Conservation (phyloP, 1,140 invertebrate genomes). For the Eurosta solidaginis region DNA sequence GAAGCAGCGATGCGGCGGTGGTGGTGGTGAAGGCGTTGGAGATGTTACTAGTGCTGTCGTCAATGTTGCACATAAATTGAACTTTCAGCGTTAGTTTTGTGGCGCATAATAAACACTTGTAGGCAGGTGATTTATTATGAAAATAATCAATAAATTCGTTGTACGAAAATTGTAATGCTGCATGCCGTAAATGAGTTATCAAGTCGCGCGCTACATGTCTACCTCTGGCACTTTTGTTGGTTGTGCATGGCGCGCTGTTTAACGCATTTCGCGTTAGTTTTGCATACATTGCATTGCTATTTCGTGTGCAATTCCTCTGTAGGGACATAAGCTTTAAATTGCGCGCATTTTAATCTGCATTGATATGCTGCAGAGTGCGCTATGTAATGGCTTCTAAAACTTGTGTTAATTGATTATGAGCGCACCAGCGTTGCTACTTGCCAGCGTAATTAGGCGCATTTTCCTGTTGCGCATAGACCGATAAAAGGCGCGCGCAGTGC, state of each 20-base stretch:
- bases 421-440: not conserved
- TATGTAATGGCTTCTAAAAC: conserved; percentile 14
- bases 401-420: conserved; percentile 24
- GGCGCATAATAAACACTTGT: conserved; percentile 12
- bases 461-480: not conserved
- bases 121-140: conserved; percentile 19
- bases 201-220: not conserved
- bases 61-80: not conserved
- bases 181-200: conserved; percentile 23
- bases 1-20: too few relatives aligned
- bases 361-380: not conserved
- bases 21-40: not conserved
- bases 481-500: not conserved
- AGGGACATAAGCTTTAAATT: not conserved
- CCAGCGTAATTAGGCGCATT: conserved; percentile 17
- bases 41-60: not conserved
- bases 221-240: not conserved
- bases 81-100: not conserved
- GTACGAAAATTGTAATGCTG: not conserved
- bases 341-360: not conserved
- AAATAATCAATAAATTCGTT: conserved; percentile 25
- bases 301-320: not conserved
- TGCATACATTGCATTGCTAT: not conserved
- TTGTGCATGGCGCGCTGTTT: not conserved
- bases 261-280: not conserved